Evolutionary conservation across 1,140 invertebrate genomes (phyloP), one percentile per base, ranked within the genome.

Genomic region (Druon quercuslanigerum): DNA sequence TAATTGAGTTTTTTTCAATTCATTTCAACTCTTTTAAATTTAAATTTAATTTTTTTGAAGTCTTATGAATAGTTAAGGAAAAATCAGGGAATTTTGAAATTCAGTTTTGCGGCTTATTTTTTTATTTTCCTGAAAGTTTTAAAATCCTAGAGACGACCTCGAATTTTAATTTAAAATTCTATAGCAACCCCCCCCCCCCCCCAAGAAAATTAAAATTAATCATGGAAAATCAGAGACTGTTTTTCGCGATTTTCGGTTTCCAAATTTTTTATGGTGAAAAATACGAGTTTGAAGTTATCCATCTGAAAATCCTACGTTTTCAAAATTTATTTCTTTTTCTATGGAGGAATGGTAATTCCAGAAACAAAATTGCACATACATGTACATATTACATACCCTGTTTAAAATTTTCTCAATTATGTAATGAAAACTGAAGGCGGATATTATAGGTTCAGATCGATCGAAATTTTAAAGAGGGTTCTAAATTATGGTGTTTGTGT

Each of bases 401-500:
- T 66, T 66, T 66, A 66, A 66, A 33, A 33, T 66, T 11, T 33
- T 66, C 33, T 16, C 40, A 16, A 66, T 57, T 25, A 14, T 40
- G 33, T 40, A 20, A n/a, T 46, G 11, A 66, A 12, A 25, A 66
- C 12, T 11, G 19, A 25, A 60, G 3, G 0, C 5, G 33, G 9
- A 17, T 9, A 17, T 54, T 17, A 4, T n/a, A 9, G n/a, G n/a
- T 54, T 54, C n/a, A 9, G 3, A 66, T 33, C 25, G 40, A 33
- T 33, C 1, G 60, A 66, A 66, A 66, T 40, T 40, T 66, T 66
- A 66, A 66, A 66, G 14, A 40, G 60, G 60, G 60, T 66, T 66
- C 13, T 66, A 66, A 25, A 33, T 66, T 46, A 66, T 20, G 33
- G 25, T 66, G 25, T 66, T 5, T 66, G 60, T 66, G 60, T 66